These are phyloP conservation scores for Grammatotria lemairii DNA, from an alignment of 2,113 vertebrate genomes.

Conservation along the genomic window DNA sequence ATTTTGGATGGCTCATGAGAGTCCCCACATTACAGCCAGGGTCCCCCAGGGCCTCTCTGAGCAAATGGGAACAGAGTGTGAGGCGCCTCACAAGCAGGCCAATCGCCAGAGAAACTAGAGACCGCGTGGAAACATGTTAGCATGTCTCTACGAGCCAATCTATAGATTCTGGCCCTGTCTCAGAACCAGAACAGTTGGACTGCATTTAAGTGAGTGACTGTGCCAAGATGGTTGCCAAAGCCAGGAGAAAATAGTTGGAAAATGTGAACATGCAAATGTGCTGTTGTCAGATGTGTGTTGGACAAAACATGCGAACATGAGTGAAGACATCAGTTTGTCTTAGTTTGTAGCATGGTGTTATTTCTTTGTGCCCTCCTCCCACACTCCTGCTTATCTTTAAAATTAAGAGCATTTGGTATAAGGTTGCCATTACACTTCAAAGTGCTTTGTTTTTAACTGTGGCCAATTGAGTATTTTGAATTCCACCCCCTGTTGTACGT, in stretches of 20 bases:
- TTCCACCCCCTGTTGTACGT: not conserved
- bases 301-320: not conserved
- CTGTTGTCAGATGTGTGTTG: not conserved
- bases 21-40: not conserved
- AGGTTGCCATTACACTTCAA: not conserved
- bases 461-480: not conserved
- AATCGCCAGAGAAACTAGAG: constrained; percentile 23
- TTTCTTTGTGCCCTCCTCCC: not conserved
- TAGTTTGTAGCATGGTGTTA: not conserved
- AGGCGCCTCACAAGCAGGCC: not conserved
- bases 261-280: not conserved
- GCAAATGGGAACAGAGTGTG: constrained; percentile 31
- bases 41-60: constrained; percentile 22
- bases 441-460: not conserved
- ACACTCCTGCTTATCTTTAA: not conserved
- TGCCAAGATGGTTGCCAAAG: not conserved
- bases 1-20: not conserved
- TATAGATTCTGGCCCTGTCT: not conserved
- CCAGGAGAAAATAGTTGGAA: not conserved
- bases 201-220: not conserved
- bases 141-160: not conserved
- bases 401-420: not conserved
- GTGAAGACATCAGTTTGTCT: accelerated
- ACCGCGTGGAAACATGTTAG: constrained; percentile 10
- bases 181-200: not conserved